Evolutionary conservation across 2,113 vertebrate genomes (phyloP), one percentile per base, ranked within the genome.

Genomic region (Vulpes ferrilata): DNA sequence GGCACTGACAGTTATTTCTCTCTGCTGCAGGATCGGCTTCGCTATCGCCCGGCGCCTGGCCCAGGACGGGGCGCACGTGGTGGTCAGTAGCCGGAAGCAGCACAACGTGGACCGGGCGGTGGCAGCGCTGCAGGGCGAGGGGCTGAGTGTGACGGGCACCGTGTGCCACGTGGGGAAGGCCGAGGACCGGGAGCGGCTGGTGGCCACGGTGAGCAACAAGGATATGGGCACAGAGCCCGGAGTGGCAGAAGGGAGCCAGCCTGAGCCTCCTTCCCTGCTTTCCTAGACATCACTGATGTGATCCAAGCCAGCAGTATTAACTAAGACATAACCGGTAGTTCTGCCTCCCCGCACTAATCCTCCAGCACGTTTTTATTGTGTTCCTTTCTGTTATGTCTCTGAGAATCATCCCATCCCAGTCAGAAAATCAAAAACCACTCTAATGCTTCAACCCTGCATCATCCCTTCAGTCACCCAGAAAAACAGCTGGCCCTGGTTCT

Each of bases 1-100:
- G 23, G 9, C 60, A n/a, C 79, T 81, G 27, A 95, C n/a, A 25
- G 5, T 25, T 53, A 15, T 83, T 60, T 93, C n/a, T 89, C 85
- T 84, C 57, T 60, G 55, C 85, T 43, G 4, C 60, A 99, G 99
- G 27, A 99, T 99, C 0, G 99, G 99, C 51, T 97, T 99, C 0
- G 99, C 99, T 51, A 98, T 99, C 0, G 99, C 99, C 12, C 95
- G 98, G 89, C 98, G 99, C 7, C 98, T 99, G 90, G 99, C 99
- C 7, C 99, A 98, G 80, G 99, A 99, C 0, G 99, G 99, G 30
- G 99, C 99, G 55, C 99, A 98, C 0, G 99, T 99, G 78, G 98
- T 99, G 0, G 92, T 99, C 94, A 99, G 99, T 99, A 99, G 99
- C 98, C 99, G 99, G 57, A 99, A 98, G 35, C 99, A 99, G 95